Evolutionary conservation across 30 jellyfish, hydroid and myxozoan genomes (phyloP), one percentile per base, ranked within the genome.

Genomic region (Hydractinia symbiolongicarpus): DNA sequence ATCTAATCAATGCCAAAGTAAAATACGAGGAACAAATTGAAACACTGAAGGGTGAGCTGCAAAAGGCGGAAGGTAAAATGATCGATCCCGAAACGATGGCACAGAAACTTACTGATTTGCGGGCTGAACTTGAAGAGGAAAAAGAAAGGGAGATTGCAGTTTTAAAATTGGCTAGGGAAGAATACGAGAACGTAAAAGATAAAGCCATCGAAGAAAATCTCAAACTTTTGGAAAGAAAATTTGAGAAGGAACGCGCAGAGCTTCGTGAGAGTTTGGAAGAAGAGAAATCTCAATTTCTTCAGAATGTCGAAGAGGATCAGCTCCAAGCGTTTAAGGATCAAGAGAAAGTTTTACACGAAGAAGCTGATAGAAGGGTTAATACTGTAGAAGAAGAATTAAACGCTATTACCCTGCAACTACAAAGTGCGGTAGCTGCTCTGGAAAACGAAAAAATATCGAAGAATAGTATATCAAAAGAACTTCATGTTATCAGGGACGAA

Each of bases 161-260:
- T 10, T 56, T 77, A 56, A 77, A 53, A 9, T 21, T 78, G 9
- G 84, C 86, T 10, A 83, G 70, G 20, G 86, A 78, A 61, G 86
- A 78, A 54, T 78, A 78, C 70, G 86, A 78, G 51, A 21, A 9
- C 14, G 82, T 61, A 6, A 78, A 78, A 55, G 62, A 55, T 7
- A 78, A 78, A 78, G 86, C 82, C 55, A 15, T 55, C 82, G 83
- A 78, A 7, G 86, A 78, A 78, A 78, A 78, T 52, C 53, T 5
- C 10, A 78, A 78, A 51, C 21, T 78, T 8, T 13, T 78, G 3
- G 83, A 78, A 30, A 83, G 62, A 56, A 78, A 78, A 5, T 78
- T 78, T 53, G 82, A 78, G 21, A 21, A 67, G 50, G 78, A 67
- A 67, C 19, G 50, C n/a, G 20, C 11, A 67, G 51, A 67, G 21